Evolutionary conservation across 2,888 invertebrate species (phyloP), one percentile per base, ranked within the genome.

Genomic region (Meiosimyza decipiens): DNA sequence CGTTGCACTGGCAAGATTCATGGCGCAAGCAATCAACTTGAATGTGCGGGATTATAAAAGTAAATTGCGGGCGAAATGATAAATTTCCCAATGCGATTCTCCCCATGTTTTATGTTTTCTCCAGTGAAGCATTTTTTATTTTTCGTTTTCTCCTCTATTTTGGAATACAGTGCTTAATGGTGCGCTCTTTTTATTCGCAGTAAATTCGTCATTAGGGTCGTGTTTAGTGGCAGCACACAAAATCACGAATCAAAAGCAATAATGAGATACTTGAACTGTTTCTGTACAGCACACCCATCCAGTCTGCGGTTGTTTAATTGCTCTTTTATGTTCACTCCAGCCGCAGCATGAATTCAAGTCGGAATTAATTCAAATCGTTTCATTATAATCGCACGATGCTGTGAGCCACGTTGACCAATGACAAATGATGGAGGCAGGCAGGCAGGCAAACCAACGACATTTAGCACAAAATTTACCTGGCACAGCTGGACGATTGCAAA

Each of bases 1-100:
- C 47, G 12, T 18, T 49, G 49, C 22, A 12, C 12, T 50, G 22
- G 55, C 59, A 55, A 59, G 57, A 49, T 64, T 49, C 72, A 64
- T 62, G 60, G 33, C 22, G 66, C 52, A 64, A 67, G 70, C 55
- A 71, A 72, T 73, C 72, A 73, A 72, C 72, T 72, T 68, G 67
- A 73, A 74, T 74, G 69, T 75, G 64, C 66, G 57, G 70, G 67
- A 62, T 72, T 71, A 64, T 64, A 9, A 40, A 40, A 6, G 40
- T 40, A 64, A 64, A 64, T 64, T 64, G 47, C 64, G 49, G 47
- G n/a, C 47, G 13, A 40, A 40, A 40, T 40, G 60, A 11, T 18
- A 33, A 60, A 28, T 22, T 64, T 47, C 51, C 50, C 49, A 18
- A 16, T 15, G 40, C 18, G 49, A 12, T 64, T 49, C 18, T 47